A percentile compares a stretch with the other conserved stretches of the same genome.
phyloP scores from a whole-genome alignment of 1,140 invertebrate genomes.

The Dolichoris vasculosae region DNA sequence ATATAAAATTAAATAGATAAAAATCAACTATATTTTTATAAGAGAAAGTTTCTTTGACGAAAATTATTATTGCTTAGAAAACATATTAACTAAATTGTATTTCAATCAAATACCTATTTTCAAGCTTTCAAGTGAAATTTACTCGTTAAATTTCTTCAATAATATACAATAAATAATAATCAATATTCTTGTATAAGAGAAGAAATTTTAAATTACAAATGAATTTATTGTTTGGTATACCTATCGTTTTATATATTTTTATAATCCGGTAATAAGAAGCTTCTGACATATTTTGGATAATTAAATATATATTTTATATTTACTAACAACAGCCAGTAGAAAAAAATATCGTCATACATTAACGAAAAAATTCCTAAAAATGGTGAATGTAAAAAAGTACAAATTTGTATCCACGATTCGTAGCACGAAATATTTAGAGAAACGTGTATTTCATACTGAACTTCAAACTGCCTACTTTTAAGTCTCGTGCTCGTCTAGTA shows the following conservation, averaged over 20 bases:
- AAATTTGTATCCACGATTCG: conserved; percentile 58
- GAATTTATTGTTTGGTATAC: too few species aligned
- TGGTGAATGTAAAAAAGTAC: not conserved
- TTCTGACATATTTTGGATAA: too few species aligned
- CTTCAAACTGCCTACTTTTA: not conserved
- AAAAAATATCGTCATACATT: not conserved
- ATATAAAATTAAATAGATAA: not conserved
- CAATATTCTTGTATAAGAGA: not conserved
- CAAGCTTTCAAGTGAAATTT: not conserved
- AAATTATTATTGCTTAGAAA: not conserved
- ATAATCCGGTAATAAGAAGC: too few species aligned
- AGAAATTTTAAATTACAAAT: too few species aligned
- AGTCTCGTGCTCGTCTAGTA: not conserved
- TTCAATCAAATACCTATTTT: not conserved
- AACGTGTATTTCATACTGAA: conserved; percentile 62
- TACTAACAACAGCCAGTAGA: not conserved
- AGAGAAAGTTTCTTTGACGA: not conserved
- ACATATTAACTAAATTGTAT: not conserved
- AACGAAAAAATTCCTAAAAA: not conserved
- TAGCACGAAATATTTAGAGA: conserved; percentile 65
- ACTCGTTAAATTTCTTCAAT: not conserved
- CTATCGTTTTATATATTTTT: too few species aligned
- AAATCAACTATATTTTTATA: not conserved
- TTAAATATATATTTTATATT: not conserved
- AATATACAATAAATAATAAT: not conserved